These are phyloP conservation scores for Heterochromis multidens DNA, from an alignment of 2,113 vertebrate species.

Conservation along the genomic window DNA sequence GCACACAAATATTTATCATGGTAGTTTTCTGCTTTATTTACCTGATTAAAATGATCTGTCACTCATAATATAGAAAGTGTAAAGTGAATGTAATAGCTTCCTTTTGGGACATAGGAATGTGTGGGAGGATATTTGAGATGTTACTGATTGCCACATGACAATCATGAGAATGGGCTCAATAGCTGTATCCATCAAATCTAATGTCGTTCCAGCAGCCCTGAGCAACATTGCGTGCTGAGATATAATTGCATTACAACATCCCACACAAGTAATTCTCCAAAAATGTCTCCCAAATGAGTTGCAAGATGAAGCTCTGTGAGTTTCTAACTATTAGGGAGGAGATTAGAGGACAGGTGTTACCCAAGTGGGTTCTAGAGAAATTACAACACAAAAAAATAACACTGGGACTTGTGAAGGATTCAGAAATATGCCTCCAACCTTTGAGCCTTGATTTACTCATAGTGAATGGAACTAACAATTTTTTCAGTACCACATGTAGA, in stretches of 20 bases:
- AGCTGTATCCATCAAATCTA: conserved; percentile 35
- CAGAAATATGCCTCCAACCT: not conserved
- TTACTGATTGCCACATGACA: conserved; percentile 29
- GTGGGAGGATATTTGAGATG: conserved; percentile 2
- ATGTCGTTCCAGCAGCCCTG: conserved; percentile 9
- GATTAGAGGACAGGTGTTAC: conserved; percentile 17
- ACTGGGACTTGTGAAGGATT: not conserved
- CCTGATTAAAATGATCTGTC: conserved; percentile 22
- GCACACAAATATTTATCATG: conserved; percentile 20
- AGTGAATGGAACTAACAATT: not conserved
- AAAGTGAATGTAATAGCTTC: conserved; percentile 10
- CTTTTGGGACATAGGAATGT: conserved; percentile 2
- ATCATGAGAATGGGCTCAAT: conserved; percentile 22
- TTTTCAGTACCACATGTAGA: not conserved
- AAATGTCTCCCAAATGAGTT: conserved; percentile 33
- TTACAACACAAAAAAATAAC: not conserved
- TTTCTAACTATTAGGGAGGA: not conserved
- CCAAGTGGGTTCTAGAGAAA: conserved; percentile 23
- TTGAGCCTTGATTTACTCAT: not conserved
- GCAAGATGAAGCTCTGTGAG: not conserved
- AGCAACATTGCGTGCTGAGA: not conserved
- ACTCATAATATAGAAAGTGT: conserved; percentile 16
- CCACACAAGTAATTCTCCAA: conserved; percentile 33
- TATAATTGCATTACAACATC: conserved; percentile 43
- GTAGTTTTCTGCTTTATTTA: conserved; percentile 22